These are phyloP conservation scores for Camelus bactrianus DNA, from an alignment of 2,113 vertebrate species.

Conservation along the genomic window DNA sequence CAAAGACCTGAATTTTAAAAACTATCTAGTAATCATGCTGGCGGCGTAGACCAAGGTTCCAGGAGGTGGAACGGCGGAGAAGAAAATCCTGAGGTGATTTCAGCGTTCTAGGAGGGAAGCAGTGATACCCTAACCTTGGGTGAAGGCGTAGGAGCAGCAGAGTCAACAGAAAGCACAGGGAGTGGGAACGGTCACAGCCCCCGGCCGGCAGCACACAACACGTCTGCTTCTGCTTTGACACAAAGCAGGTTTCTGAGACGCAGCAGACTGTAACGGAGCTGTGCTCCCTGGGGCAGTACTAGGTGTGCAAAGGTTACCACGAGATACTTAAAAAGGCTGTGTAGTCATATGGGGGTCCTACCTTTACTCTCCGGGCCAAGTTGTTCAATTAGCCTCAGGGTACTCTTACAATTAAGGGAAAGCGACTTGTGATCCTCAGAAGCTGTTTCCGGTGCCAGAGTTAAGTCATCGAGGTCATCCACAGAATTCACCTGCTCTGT, in stretches of 20 bases:
- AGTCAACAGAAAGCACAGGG: background rate
- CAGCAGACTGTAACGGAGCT: background rate
- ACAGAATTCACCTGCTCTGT: constrained; percentile 73
- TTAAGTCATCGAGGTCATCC: constrained; percentile 92
- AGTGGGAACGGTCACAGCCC: background rate
- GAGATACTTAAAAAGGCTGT: background rate
- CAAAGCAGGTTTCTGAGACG: background rate
- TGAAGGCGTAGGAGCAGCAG: background rate
- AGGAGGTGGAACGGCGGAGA: too few species aligned
- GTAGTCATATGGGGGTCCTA: constrained; percentile 72
- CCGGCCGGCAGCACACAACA: background rate
- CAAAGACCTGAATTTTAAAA: background rate
- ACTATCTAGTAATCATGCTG: background rate
- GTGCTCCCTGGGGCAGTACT: background rate
- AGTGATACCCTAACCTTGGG: background rate
- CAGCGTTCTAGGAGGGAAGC: too few species aligned
- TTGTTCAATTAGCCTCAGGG: constrained; percentile 91
- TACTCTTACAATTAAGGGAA: constrained; percentile 86
- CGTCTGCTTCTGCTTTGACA: background rate
- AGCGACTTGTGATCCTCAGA: constrained; percentile 90
- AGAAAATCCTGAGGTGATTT: too few species aligned
- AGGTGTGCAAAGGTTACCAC: background rate
- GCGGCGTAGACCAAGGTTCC: background rate
- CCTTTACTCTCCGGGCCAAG: constrained; percentile 89
- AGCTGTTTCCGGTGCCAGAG: constrained; percentile 92